phyloP scores from a whole-genome alignment of 1,140 invertebrate species.

The Drosophila elegans region DNA sequence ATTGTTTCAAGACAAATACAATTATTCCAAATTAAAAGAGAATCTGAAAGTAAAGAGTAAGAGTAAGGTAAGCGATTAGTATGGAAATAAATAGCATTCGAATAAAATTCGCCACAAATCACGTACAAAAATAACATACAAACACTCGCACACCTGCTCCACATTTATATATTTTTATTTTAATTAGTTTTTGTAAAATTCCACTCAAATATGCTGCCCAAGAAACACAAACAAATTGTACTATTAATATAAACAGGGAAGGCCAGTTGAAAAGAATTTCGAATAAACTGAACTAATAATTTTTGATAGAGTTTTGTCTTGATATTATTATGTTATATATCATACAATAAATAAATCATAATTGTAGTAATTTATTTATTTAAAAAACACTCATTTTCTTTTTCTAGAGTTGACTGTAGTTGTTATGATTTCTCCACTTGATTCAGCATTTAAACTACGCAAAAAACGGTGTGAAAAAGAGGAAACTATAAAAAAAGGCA shows the following conservation, averaged over 20 bases:
- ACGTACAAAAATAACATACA: slow-evolving; percentile 16
- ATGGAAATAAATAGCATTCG: not conserved
- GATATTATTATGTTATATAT: too few species aligned
- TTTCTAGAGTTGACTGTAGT: slow-evolving; percentile 13
- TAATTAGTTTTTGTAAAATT: slow-evolving; percentile 41
- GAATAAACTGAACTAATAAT: not conserved
- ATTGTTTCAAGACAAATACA: slow-evolving; percentile 52
- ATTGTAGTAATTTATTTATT: not conserved
- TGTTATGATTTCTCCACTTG: slow-evolving; percentile 20
- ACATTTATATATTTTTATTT: slow-evolving; percentile 20
- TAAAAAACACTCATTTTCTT: not conserved
- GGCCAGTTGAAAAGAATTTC: too few species aligned
- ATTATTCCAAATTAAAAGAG: slow-evolving; percentile 65
- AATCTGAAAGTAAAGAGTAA: slow-evolving; percentile 60
- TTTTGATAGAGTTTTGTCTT: too few species aligned
- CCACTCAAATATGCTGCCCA: slow-evolving; percentile 28
- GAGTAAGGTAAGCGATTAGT: slow-evolving; percentile 7
- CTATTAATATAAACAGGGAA: not conserved
- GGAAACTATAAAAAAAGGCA: slow-evolving; percentile 55
- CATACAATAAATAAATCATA: too few species aligned
- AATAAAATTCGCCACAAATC: slow-evolving; percentile 5
- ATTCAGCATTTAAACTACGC: slow-evolving; percentile 50
- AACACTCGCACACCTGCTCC: slow-evolving; percentile 24
- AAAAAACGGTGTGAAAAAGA: slow-evolving; percentile 48
- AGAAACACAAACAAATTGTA: slow-evolving; percentile 7